These are phyloP conservation scores for Falco biarmicus DNA, from an alignment of 2,797 vertebrate species.

Conservation along the genomic window DNA sequence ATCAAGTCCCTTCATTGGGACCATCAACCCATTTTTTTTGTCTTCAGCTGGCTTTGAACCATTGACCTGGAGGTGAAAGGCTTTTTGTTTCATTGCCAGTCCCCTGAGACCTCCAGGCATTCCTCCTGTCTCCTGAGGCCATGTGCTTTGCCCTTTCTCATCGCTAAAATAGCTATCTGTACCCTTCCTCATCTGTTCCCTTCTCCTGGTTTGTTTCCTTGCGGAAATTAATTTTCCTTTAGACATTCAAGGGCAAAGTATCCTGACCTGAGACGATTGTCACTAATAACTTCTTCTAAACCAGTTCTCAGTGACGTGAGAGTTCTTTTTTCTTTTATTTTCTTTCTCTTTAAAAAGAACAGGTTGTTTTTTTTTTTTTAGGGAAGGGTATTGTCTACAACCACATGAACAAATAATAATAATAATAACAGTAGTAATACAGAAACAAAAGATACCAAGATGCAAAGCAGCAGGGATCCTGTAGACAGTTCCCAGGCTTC, in stretches of 20 bases:
- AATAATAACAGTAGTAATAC: neutral
- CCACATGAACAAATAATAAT: neutral
- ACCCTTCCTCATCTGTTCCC: neutral
- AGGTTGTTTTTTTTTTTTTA: neutral
- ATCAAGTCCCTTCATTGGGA: neutral
- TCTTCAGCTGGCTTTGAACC: neutral
- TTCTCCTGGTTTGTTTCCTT: neutral
- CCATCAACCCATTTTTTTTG: neutral
- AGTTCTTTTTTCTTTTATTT: neutral
- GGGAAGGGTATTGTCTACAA: neutral
- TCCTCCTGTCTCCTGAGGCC: neutral
- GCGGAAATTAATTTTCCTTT: slow-evolving; percentile 27
- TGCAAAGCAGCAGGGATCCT: neutral
- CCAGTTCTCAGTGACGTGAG: neutral
- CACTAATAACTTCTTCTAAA: neutral
- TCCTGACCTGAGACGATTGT: neutral
- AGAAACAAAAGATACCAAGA: neutral
- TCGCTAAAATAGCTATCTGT: neutral
- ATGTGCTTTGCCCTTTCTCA: neutral
- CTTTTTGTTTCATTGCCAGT: neutral
- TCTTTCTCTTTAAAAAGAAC: neutral
- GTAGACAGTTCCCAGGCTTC: neutral
- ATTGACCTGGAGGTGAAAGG: neutral
- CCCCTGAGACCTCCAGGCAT: neutral
- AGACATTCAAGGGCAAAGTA: neutral